Conservation (phyloP, 2,113 vertebrate species). For the Aegithalos caudatus region DNA sequence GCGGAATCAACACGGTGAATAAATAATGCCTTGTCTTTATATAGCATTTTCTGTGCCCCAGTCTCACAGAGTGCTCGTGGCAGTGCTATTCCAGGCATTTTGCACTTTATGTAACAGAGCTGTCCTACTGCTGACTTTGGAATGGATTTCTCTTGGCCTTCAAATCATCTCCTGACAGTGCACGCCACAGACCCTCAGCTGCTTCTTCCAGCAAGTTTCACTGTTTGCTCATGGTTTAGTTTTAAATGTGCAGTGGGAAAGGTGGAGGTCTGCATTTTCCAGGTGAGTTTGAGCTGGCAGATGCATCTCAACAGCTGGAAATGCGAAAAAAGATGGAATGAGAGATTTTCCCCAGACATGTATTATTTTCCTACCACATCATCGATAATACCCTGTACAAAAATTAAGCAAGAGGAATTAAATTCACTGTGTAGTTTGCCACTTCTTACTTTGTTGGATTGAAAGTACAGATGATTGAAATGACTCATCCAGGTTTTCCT, state of each 20-base stretch:
- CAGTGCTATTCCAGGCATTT: neutral
- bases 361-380: neutral
- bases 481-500: too few species aligned
- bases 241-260: neutral
- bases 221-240: accelerated
- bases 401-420: neutral
- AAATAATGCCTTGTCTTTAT: slow-evolving; percentile 31
- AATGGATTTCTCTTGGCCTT: neutral
- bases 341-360: accelerated
- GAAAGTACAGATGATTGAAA: neutral
- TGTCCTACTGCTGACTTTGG: neutral
- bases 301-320: neutral
- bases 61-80: neutral
- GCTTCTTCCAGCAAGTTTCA: too few species aligned
- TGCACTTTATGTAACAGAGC: neutral
- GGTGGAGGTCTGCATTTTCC: neutral
- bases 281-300: neutral
- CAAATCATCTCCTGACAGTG: neutral
- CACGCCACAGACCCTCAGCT: neutral
- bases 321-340: neutral
- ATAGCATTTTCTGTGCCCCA: neutral
- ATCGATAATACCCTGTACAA: neutral
- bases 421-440: neutral
- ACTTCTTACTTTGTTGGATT: neutral
- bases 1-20: slow-evolving; percentile 16